Conservation (phyloP, 2,113 vertebrate genomes). For the Corvus hawaiiensis region DNA sequence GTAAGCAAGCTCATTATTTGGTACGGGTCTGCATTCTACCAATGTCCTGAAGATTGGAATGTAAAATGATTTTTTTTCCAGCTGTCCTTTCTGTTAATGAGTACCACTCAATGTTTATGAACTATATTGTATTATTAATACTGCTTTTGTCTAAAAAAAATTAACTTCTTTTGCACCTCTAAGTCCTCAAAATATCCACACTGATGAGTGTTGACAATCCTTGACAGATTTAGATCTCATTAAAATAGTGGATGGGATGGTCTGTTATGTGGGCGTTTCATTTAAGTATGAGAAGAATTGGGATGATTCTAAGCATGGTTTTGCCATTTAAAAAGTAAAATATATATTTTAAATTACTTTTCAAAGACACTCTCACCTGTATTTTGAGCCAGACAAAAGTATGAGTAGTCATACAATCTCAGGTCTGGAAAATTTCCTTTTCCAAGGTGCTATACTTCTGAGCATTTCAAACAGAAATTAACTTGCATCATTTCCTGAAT, state of each 20-base stretch:
- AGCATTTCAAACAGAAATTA: neutral
- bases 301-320: neutral
- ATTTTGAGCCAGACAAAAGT: neutral
- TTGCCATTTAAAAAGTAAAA: neutral
- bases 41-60: neutral
- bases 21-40: neutral
- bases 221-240: constrained; percentile 35
- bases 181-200: neutral
- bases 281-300: neutral
- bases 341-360: neutral
- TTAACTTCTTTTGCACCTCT: neutral
- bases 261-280: neutral
- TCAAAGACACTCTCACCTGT: neutral
- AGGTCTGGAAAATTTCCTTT: neutral
- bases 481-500: constrained; percentile 1
- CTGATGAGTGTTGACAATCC: neutral
- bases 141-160: neutral
- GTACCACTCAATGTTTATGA: neutral
- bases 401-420: neutral
- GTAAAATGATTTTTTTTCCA: neutral
- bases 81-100: neutral
- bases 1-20: neutral
- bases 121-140: neutral
- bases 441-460: neutral
- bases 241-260: constrained; percentile 27